Conservation (phyloP, 2,888 invertebrate species). For the Deilephila elpenor region DNA sequence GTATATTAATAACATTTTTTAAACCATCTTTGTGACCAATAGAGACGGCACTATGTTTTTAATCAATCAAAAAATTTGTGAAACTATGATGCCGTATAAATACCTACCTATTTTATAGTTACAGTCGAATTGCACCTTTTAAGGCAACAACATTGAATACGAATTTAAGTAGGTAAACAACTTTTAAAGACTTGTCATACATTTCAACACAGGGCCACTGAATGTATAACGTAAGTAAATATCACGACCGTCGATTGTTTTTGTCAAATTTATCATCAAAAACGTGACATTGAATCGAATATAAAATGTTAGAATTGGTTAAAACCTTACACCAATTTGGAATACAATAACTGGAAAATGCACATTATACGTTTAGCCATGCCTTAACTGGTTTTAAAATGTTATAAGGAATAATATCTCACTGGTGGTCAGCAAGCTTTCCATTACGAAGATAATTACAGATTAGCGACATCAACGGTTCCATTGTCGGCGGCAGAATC, state of each 20-base stretch:
- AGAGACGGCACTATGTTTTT: background rate
- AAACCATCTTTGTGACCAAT: background rate
- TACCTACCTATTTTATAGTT: background rate
- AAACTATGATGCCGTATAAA: background rate
- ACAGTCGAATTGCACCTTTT: conserved; percentile 13
- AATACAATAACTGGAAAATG: background rate
- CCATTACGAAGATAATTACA: conserved; percentile 23
- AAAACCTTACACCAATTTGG: background rate
- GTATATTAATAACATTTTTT: too few relatives aligned
- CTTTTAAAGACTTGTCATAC: conserved; percentile 17
- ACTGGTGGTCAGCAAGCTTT: background rate
- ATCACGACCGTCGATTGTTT: conserved; percentile 11
- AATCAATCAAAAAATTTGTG: background rate
- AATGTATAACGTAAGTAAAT: conserved; percentile 16
- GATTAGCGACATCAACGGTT: conserved; percentile 10
- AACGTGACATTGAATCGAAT: too few relatives aligned
- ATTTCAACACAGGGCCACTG: conserved; percentile 27
- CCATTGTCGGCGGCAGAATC: conserved; percentile 2
- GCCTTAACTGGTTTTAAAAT: background rate
- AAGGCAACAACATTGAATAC: conserved; percentile 4
- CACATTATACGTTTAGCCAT: background rate
- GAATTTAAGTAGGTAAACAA: conserved; percentile 28
- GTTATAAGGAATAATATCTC: conserved; percentile 14
- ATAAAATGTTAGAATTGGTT: background rate
- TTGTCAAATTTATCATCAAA: too few relatives aligned